A percentile compares a stretch with the other conserved stretches of the same genome.
These are phyloP conservation scores for Odontocolon sp. DNA, from an alignment of 2,888 invertebrate species.

Conservation along the genomic window DNA sequence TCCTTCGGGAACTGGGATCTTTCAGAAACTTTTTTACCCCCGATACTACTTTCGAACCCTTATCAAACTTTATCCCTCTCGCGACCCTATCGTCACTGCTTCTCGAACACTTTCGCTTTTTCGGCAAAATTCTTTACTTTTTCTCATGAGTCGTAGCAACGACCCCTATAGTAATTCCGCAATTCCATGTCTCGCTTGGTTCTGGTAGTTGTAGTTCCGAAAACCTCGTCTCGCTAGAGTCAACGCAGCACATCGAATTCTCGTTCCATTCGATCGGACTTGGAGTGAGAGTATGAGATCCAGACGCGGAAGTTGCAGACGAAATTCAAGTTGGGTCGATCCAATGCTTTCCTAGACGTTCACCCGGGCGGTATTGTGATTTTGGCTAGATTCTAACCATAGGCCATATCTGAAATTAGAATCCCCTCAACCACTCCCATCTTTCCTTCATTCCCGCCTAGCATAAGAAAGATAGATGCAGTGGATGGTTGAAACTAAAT, in stretches of 20 bases:
- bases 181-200: constrained; percentile 36
- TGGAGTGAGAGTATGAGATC: no score
- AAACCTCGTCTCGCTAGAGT: background rate
- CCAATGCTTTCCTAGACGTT: background rate
- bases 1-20: constrained; percentile 34
- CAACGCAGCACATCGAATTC: background rate
- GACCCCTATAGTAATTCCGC: constrained; percentile 20
- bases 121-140: constrained; percentile 57
- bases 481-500: background rate
- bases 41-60: constrained; percentile 24
- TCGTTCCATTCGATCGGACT: constrained; percentile 10
- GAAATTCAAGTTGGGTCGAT: constrained; percentile 16
- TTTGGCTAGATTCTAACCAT: constrained; percentile 31
- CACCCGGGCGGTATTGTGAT: constrained; percentile 14
- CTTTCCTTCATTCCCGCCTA: background rate
- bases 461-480: background rate
- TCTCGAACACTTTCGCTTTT: constrained; percentile 42
- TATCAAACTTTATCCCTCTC: constrained; percentile 57
- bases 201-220: constrained; percentile 21
- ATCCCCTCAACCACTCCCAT: constrained; percentile 32
- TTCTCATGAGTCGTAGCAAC: constrained; percentile 44
- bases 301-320: constrained; percentile 1
- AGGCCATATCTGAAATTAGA: constrained; percentile 68
- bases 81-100: constrained; percentile 15
- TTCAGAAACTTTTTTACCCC: constrained; percentile 50